These are phyloP conservation scores for Eugnorisma glareosa DNA, from an alignment of 2,888 invertebrate species.

Conservation along the genomic window DNA sequence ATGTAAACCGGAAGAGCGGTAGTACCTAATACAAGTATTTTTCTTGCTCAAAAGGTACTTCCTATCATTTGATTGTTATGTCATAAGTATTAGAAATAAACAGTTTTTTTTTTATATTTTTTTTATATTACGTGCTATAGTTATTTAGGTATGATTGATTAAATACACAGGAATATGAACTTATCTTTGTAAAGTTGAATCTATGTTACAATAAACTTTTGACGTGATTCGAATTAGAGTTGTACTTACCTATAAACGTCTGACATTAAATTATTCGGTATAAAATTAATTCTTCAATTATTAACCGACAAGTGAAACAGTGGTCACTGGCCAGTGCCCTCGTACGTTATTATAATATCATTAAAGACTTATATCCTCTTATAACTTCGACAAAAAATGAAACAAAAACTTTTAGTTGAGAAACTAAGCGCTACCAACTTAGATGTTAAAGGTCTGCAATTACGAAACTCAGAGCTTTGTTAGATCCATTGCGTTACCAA, in stretches of 20 bases:
- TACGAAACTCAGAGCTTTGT: slow-evolving; percentile 50
- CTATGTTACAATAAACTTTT: neutral
- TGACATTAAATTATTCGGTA: neutral
- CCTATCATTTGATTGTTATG: too few relatives aligned
- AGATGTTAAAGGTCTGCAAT: slow-evolving; percentile 39
- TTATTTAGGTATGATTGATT: too few relatives aligned
- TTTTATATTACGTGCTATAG: too few relatives aligned
- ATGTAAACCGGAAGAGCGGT: too few relatives aligned
- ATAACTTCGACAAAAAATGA: slow-evolving; percentile 42
- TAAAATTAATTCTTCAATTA: slow-evolving; percentile 17
- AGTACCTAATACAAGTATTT: too few relatives aligned
- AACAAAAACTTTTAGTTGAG: slow-evolving; percentile 37
- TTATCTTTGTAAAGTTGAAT: neutral
- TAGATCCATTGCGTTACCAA: slow-evolving; percentile 47
- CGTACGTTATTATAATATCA: slow-evolving; percentile 44
- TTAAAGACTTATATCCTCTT: slow-evolving; percentile 43
- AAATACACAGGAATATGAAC: too few relatives aligned
- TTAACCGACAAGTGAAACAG: slow-evolving; percentile 13
- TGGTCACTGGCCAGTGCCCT: slow-evolving; percentile 26
- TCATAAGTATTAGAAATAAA: too few relatives aligned
- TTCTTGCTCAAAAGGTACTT: too few relatives aligned
- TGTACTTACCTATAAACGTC: slow-evolving; percentile 10
- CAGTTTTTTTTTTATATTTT: too few relatives aligned
- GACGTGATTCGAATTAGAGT: slow-evolving; percentile 12
- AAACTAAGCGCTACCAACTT: slow-evolving; percentile 43